A percentile compares a stretch with the other conserved stretches of the same genome.
Conservation (phyloP, 2,888 invertebrate genomes). For the Lasius fuliginosus region DNA sequence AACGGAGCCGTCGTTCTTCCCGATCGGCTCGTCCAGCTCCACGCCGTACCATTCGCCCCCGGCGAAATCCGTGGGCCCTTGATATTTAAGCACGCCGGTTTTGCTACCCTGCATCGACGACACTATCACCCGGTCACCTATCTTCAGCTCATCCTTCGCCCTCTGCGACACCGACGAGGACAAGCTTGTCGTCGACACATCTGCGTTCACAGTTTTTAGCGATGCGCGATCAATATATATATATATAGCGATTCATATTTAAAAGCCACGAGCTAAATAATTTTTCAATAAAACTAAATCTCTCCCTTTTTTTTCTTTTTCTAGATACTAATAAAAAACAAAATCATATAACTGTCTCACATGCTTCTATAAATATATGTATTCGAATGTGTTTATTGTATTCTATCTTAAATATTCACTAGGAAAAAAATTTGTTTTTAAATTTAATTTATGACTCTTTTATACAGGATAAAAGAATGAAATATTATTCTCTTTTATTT, state of each 20-base stretch:
- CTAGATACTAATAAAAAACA: not conserved
- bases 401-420: not conserved
- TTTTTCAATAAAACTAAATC: not conserved
- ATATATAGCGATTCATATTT: not conserved
- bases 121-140: slow-evolving; percentile 97
- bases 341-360: not conserved
- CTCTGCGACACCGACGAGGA: slow-evolving; percentile 85
- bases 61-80: slow-evolving; percentile 96
- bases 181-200: slow-evolving; percentile 87
- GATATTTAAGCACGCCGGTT: slow-evolving; percentile 94
- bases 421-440: not conserved
- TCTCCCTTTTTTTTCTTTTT: not conserved
- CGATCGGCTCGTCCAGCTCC: slow-evolving; percentile 96
- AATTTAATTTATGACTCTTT: not conserved
- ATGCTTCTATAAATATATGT: not conserved
- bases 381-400: not conserved
- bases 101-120: slow-evolving; percentile 95
- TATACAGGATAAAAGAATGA: not conserved
- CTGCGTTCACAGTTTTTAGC: slow-evolving; percentile 80
- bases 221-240: slow-evolving; percentile 41
- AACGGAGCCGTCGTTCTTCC: slow-evolving; percentile 98
- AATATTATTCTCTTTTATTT: slow-evolving; percentile 7
- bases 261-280: not conserved
- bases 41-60: slow-evolving; percentile 98
- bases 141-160: slow-evolving; percentile 88